These are phyloP conservation scores for Rhodeus uyekii DNA, from an alignment of 2,797 vertebrate genomes.

Conservation along the genomic window DNA sequence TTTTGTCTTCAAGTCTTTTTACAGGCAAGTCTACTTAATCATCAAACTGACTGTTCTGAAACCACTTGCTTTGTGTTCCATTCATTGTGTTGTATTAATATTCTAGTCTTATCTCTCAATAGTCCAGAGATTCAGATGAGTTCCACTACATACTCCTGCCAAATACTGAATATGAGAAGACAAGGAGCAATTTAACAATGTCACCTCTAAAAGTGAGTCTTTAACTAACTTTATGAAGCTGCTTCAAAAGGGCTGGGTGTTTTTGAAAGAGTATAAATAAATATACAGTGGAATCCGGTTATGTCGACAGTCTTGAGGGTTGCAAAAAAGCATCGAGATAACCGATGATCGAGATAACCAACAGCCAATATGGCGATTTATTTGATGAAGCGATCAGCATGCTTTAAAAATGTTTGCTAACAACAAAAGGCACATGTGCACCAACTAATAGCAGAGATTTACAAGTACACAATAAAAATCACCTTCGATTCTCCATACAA, in stretches of 20 bases:
- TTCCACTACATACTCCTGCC: not conserved
- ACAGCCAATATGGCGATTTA: too few relatives aligned
- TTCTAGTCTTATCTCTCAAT: constrained; percentile 12
- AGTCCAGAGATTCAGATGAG: constrained; percentile 5
- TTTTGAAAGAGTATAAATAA: not conserved
- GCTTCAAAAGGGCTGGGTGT: not conserved
- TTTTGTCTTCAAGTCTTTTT: too few relatives aligned
- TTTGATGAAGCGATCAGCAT: too few relatives aligned
- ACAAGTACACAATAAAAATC: too few relatives aligned
- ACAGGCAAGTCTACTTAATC: not conserved
- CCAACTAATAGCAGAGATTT: too few relatives aligned
- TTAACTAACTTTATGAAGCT: not conserved
- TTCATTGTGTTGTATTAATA: constrained; percentile 6
- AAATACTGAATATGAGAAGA: not conserved
- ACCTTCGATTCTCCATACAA: too few relatives aligned
- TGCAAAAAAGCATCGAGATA: too few relatives aligned
- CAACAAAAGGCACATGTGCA: too few relatives aligned
- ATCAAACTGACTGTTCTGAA: not conserved
- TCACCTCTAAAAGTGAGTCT: constrained; percentile 25
- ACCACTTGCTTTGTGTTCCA: not conserved
- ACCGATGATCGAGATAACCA: too few relatives aligned
- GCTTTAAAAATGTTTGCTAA: too few relatives aligned
- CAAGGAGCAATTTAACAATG: not conserved
- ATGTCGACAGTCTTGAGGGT: too few relatives aligned
- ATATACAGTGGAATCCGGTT: too few relatives aligned